Conservation (phyloP, 2,888 invertebrate genomes). For the Yponomeuta evonymella region DNA sequence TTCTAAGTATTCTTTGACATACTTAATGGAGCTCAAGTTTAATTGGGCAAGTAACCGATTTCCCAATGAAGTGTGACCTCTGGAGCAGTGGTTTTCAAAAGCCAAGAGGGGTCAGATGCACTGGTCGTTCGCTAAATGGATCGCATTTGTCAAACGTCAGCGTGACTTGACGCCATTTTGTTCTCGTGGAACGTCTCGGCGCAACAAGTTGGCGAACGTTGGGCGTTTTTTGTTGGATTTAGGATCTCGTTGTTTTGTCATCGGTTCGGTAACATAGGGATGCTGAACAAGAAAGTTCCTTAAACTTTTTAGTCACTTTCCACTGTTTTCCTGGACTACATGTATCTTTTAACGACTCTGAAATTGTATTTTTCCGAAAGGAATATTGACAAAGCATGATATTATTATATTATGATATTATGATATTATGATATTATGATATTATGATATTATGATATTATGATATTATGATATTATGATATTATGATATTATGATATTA, state of each 20-base stretch:
- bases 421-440: too few species aligned
- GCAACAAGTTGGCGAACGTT: constrained; percentile 22
- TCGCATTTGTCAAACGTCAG: constrained; percentile 30
- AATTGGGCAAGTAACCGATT: not conserved
- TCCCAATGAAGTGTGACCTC: not conserved
- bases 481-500: too few species aligned
- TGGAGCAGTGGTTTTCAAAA: not conserved
- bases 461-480: too few species aligned
- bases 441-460: too few species aligned
- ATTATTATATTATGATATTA: too few species aligned
- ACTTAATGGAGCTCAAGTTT: not conserved
- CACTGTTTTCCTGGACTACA: too few species aligned
- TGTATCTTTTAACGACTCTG: too few species aligned
- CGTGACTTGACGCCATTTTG: constrained; percentile 31
- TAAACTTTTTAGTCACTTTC: too few species aligned
- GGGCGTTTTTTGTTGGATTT: not conserved
- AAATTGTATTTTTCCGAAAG: too few species aligned
- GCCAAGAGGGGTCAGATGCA: not conserved
- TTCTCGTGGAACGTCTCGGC: constrained; percentile 2
- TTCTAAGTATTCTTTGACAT: not conserved
- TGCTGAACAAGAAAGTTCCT: too few species aligned
- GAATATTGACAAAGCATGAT: too few species aligned
- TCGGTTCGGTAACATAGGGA: not conserved
- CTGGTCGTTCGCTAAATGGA: constrained; percentile 10
- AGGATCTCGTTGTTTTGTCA: not conserved